Conservation (phyloP, 2,113 vertebrate species). For the Burhinus bistriatus region DNA sequence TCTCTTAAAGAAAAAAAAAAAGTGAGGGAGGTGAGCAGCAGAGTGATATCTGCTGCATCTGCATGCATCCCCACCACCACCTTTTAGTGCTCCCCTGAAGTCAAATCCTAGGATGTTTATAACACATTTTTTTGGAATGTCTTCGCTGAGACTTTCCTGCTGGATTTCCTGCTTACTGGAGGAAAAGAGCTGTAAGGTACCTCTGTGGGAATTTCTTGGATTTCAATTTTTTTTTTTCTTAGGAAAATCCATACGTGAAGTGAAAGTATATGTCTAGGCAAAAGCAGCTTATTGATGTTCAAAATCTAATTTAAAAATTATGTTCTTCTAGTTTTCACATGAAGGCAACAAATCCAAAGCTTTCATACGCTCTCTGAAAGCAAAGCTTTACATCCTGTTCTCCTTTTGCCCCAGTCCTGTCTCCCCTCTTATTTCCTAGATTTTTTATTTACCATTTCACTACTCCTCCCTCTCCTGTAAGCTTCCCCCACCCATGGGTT, state of each 20-base stretch:
- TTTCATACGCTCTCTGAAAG: background rate
- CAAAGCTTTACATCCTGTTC: background rate
- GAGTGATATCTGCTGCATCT: background rate
- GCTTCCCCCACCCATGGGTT: background rate
- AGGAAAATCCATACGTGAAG: background rate
- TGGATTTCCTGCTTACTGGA: background rate
- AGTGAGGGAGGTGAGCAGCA: background rate
- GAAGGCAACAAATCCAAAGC: rapidly evolving
- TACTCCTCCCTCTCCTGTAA: background rate
- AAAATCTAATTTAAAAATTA: background rate
- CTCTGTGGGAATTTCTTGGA: background rate
- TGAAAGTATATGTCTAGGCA: background rate
- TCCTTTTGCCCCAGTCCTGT: background rate
- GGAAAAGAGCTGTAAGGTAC: background rate
- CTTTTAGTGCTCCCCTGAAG: background rate
- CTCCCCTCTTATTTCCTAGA: background rate
- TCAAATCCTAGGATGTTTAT: background rate
- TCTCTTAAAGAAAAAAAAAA: background rate
- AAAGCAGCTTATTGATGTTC: background rate
- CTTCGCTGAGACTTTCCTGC: background rate
- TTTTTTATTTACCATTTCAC: background rate
- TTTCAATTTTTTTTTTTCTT: background rate
- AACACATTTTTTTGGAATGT: rapidly evolving
- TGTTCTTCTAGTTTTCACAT: background rate
- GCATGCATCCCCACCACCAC: too few relatives aligned